Evolutionary conservation across 2,797 vertebrate genomes (phyloP).

Genomic region (Selene dorsalis): DNA sequence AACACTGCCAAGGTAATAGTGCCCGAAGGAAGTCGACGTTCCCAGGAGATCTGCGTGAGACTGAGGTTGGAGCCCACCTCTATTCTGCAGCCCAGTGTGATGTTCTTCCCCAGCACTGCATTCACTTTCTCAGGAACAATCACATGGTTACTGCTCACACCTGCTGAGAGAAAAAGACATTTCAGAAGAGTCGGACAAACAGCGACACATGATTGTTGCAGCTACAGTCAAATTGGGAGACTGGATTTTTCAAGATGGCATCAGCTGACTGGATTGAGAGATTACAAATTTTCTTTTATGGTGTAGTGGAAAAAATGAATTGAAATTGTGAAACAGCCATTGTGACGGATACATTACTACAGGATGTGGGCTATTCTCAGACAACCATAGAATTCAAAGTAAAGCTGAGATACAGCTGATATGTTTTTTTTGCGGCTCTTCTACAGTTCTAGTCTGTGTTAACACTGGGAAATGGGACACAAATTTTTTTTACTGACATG

Average conservation of each 20-base stretch:
- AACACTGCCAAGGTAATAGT: constrained; percentile 92
- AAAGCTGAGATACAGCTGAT: not conserved
- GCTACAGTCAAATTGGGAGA: constrained; percentile 30
- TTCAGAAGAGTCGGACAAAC: constrained; percentile 27
- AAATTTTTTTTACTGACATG: not conserved
- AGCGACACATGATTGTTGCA: constrained; percentile 7
- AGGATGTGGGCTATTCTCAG: not conserved
- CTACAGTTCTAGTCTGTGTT: not conserved
- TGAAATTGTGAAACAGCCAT: constrained; percentile 4
- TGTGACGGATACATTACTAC: constrained; percentile 5
- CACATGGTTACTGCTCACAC: constrained; percentile 90
- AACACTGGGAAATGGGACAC: not conserved
- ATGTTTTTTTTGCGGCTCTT: not conserved
- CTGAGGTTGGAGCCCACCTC: constrained; percentile 89
- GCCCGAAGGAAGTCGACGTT: constrained; percentile 88
- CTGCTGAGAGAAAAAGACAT: constrained; percentile 74
- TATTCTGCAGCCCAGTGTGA: constrained; percentile 92
- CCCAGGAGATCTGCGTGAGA: constrained; percentile 96
- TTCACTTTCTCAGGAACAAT: constrained; percentile 89
- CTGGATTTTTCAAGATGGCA: not conserved
- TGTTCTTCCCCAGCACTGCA: constrained; percentile 94
- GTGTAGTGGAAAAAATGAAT: constrained; percentile 22
- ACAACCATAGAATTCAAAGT: constrained; percentile 26
- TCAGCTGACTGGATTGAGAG: constrained; percentile 22
- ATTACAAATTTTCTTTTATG: constrained; percentile 19